These are phyloP conservation scores for Drosophila phalerata DNA, from an alignment of 2,888 invertebrate genomes.

Conservation along the genomic window DNA sequence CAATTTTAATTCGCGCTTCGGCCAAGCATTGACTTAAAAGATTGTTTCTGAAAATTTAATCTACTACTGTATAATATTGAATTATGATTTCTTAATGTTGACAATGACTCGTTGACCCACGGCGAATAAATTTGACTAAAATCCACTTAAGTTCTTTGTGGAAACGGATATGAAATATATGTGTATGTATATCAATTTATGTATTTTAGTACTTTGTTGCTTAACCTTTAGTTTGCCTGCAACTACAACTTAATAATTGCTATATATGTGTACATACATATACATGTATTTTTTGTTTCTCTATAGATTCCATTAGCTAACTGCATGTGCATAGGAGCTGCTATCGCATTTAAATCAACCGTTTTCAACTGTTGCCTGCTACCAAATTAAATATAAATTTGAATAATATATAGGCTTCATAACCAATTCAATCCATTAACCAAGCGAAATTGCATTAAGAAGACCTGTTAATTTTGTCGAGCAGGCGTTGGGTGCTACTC, in stretches of 20 bases:
- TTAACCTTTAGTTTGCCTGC: slow-evolving; percentile 51
- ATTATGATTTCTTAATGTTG: slow-evolving; percentile 43
- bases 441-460: slow-evolving; percentile 48
- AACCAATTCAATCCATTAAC: slow-evolving; percentile 53
- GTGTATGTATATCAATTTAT: slow-evolving; percentile 46
- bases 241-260: slow-evolving; percentile 66
- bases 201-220: slow-evolving; percentile 59
- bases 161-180: slow-evolving; percentile 79
- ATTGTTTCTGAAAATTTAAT: slow-evolving; percentile 62
- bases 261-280: slow-evolving; percentile 25
- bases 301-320: slow-evolving; percentile 74
- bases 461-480: slow-evolving; percentile 27
- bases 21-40: slow-evolving; percentile 55
- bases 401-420: slow-evolving; percentile 42
- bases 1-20: slow-evolving; percentile 40
- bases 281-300: slow-evolving; percentile 42
- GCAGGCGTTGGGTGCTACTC: slow-evolving; percentile 87
- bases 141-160: slow-evolving; percentile 71
- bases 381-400: slow-evolving; percentile 49
- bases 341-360: slow-evolving; percentile 42
- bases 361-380: slow-evolving; percentile 47
- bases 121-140: slow-evolving; percentile 77
- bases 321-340: slow-evolving; percentile 65
- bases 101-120: slow-evolving; percentile 40
- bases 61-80: slow-evolving; percentile 64